Base-by-base conservation (phyloP, 2,888 invertebrate species). In the Drymonia ruficornis region DNA sequence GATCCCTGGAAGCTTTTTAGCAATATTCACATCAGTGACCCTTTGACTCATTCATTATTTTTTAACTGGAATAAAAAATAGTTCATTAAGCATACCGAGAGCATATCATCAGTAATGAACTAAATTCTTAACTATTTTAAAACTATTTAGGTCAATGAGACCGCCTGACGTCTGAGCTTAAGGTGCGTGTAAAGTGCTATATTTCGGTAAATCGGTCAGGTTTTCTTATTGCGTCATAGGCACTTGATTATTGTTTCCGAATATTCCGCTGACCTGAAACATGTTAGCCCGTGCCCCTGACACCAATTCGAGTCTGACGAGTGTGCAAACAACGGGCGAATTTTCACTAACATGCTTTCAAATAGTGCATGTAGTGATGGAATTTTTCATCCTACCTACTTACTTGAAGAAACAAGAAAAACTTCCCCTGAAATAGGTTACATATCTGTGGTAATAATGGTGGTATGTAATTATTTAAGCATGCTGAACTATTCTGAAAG, bases 251-350 rank as follows among this genome's bases (percentile, higher is more conserved):
- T 28, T 28, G 28, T 15, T 45, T n/a, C 28, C 5, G 28, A 45
- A 45, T 23, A 44, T 28, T 18, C 18, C 7, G 47, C 47, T 34
- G 57, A 54, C 56, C 52, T 59, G 42, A 61, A 55, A 56, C 48
- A 49, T 42, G 45, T 49, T 47, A 63, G 50, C 65, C 53, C 54
- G 59, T 64, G 84, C 76, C 88, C 88, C 81, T 89, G 89, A 85
- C 90, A 83, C 74, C 61, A 77, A 81, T 86, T 61, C 70, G 53
- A 67, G 76, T 78, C 82, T 83, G 83, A 84, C 81, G 76, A 79
- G 79, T 81, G 78, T 81, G 71, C 81, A 82, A 77, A 68, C 61
- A 63, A 56, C 64, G 28, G 52, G 61, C 62, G 51, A 80, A 77
- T 67, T 69, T 67, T 63, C 44, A 50, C 56, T 47, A 59, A 58